Evolutionary conservation across 2,113 vertebrate genomes (phyloP).

Genomic region (Corydoras maculifer): DNA sequence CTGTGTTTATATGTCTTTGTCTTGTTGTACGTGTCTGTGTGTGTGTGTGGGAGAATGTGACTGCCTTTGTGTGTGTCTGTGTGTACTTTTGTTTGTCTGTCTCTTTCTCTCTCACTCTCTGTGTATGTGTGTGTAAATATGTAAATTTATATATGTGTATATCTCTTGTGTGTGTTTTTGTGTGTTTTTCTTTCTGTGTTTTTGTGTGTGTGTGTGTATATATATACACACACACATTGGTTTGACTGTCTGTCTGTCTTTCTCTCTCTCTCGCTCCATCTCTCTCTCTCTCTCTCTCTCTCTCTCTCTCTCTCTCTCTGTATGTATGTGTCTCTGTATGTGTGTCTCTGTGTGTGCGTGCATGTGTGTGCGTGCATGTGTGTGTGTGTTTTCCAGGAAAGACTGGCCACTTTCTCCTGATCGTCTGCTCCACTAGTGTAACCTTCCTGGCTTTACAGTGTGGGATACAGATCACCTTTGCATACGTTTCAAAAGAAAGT

Average conservation of each 20-base stretch:
- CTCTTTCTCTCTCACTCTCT: too few relatives aligned
- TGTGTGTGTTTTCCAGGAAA: conserved; percentile 50
- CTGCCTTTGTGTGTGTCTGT: too few relatives aligned
- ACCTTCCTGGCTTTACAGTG: conserved; percentile 62
- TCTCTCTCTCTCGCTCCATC: too few relatives aligned
- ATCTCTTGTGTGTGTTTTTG: too few relatives aligned
- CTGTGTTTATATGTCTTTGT: too few relatives aligned
- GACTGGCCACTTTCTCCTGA: conserved; percentile 54
- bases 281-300: not conserved
- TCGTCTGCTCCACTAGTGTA: conserved; percentile 54
- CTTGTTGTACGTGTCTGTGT: too few relatives aligned
- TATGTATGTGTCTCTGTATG: too few relatives aligned
- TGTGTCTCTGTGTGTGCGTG: not conserved
- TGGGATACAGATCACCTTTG: conserved; percentile 64
- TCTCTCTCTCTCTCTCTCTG: not conserved
- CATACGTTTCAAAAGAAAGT: conserved; percentile 58
- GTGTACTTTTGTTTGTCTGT: too few relatives aligned
- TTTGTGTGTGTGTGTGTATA: not conserved
- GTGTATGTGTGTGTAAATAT: not conserved
- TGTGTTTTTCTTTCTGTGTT: not conserved
- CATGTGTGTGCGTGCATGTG: conserved; percentile 11
- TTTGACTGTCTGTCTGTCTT: too few relatives aligned
- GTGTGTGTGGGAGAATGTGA: too few relatives aligned
- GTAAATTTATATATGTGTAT: not conserved
- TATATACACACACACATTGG: not conserved